Base-by-base conservation (phyloP, 2,113 vertebrate genomes). In the Perccottus glenii region DNA sequence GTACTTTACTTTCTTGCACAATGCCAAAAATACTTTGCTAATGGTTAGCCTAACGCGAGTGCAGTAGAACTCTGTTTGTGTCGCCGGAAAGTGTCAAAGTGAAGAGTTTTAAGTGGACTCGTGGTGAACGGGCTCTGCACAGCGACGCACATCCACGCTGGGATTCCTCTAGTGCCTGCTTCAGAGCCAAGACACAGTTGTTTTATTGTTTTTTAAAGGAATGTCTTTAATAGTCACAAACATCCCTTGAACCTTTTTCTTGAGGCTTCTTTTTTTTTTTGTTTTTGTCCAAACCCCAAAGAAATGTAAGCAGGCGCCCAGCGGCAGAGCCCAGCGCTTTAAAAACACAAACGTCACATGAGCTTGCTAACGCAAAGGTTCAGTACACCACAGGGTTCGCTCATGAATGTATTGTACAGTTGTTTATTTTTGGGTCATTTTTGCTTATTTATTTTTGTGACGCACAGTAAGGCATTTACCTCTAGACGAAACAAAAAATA, bases 1-100 rank as follows among this genome's bases (percentile, higher is more conserved):
- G 68, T 66, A 14, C 15, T 33, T 19, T 1, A 33, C 52, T 51
- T 65, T 76, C 81, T 88, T 86, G 82, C 85, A 85, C 82, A 85
- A 93, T 88, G 90, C 91, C 91, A 90, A 91, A 91, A 89, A 80
- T 16, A 51, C 43, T 61, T 42, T 76, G 74, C 75, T 68, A 70
- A 78, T 15, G 5, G 59, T 73, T 57, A 70, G 44, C 62, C 12
- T 75, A 64, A 70, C 73, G 47, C 10, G 70, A 81, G 78, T 73
- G 80, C 61, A 74, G 68, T 79, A 64, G 61, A 67, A 72, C 67
- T 1, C 19, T 27, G n/a, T 49, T 59, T 49, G 64, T 75, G 47
- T 53, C 56, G 52, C 67, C 65, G 68, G 73, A 66, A 8, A 9
- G 51, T 63, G 44, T 76, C 56, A 32, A 12, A 35, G 2, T 4